These are phyloP conservation scores for Morus bassanus DNA, from an alignment of 2,797 vertebrate species.

Conservation along the genomic window DNA sequence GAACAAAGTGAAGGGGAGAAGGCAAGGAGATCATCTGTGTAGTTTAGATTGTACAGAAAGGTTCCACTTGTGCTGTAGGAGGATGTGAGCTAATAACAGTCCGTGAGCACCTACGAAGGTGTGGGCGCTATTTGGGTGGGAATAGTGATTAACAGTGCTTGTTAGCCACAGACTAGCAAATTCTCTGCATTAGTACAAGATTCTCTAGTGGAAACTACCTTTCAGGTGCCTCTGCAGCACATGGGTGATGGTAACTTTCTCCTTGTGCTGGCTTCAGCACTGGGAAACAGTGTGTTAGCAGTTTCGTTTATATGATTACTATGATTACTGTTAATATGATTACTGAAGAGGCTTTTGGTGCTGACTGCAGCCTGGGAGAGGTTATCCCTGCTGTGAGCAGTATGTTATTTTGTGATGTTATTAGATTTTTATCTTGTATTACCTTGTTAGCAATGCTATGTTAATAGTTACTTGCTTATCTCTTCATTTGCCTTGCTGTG, in stretches of 20 bases:
- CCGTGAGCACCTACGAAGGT: not conserved
- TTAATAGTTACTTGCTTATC: not conserved
- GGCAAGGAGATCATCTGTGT: not conserved
- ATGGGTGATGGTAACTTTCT: not conserved
- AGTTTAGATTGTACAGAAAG: not conserved
- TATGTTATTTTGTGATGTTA: not conserved
- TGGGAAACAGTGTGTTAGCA: not conserved
- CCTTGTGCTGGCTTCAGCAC: not conserved
- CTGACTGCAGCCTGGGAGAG: not conserved
- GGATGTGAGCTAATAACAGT: not conserved
- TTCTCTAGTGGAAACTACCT: not conserved
- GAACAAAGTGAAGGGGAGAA: not conserved
- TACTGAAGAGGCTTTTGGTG: not conserved
- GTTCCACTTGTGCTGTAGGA: not conserved
- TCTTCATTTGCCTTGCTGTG: accelerated
- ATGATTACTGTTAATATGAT: not conserved
- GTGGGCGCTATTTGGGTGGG: not conserved
- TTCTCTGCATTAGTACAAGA: not conserved
- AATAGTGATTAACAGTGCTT: not conserved
- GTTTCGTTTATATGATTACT: not conserved
- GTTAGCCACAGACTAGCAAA: not conserved
- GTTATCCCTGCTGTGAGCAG: not conserved
- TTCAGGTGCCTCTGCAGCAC: not conserved
- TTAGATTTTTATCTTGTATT: not conserved
- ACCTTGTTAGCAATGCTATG: not conserved